Percentiles rank a stretch among this genome's conserved stretches.
These are phyloP conservation scores for Pelodiscus sinensis DNA, from an alignment of 2,113 vertebrate genomes.

Conservation along the genomic window DNA sequence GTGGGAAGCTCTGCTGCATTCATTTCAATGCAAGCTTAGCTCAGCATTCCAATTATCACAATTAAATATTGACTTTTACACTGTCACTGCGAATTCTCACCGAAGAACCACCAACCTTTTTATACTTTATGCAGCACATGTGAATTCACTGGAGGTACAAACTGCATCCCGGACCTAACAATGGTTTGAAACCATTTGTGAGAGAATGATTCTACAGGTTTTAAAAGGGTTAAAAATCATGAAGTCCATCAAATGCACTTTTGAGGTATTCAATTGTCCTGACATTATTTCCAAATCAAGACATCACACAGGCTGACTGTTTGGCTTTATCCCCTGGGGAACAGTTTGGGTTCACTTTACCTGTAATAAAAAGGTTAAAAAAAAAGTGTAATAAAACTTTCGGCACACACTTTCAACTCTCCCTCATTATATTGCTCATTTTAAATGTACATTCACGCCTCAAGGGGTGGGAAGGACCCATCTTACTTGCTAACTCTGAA, in stretches of 20 bases:
- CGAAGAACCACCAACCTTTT: slow-evolving; percentile 29
- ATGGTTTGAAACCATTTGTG: background rate
- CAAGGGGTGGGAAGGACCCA: rapidly evolving
- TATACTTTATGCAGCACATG: background rate
- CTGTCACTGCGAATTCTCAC: slow-evolving; percentile 43
- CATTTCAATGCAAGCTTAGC: slow-evolving; percentile 31
- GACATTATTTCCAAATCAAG: slow-evolving; percentile 50
- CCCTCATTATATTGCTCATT: background rate
- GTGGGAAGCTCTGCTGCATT: slow-evolving; percentile 53
- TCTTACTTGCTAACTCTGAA: slow-evolving; percentile 41
- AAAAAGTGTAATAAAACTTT: slow-evolving; percentile 2
- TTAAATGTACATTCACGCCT: background rate
- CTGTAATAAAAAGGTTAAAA: slow-evolving; percentile 42
- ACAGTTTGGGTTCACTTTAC: slow-evolving; percentile 65
- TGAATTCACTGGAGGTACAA: slow-evolving; percentile 29
- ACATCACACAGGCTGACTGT: slow-evolving; percentile 68
- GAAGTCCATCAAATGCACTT: slow-evolving; percentile 29
- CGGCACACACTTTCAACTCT: background rate
- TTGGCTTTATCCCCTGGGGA: slow-evolving; percentile 57
- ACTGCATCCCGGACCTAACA: background rate
- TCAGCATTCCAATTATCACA: slow-evolving; percentile 63
- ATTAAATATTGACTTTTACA: slow-evolving; percentile 43
- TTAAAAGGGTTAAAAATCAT: slow-evolving; percentile 42
- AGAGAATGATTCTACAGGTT: slow-evolving; percentile 22
- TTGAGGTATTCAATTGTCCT: slow-evolving; percentile 45